phyloP scores from a whole-genome alignment of 2,797 vertebrate species.

The Sebastes itinus region DNA sequence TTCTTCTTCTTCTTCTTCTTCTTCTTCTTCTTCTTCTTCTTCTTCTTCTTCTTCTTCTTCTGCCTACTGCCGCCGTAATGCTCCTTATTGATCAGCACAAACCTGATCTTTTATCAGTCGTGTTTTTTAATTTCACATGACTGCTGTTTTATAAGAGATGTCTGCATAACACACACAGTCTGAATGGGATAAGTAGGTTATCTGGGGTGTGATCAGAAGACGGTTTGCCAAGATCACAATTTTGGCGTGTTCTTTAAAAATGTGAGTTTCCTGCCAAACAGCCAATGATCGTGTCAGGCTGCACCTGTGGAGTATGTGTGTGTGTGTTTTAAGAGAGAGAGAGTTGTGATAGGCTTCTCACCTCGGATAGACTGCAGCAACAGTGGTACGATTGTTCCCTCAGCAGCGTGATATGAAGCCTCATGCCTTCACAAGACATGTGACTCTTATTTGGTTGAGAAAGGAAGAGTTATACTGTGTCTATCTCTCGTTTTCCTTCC shows the following conservation, averaged over 20 bases:
- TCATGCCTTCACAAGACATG: constrained; percentile 68
- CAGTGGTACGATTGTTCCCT: constrained; percentile 66
- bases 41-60: too few species aligned
- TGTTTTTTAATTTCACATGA: constrained; percentile 13
- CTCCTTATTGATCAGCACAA: neutral
- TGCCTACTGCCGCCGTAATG: neutral
- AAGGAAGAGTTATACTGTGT: constrained; percentile 32
- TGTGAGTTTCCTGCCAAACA: constrained; percentile 1
- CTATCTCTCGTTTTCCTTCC: constrained; percentile 3
- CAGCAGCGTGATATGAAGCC: constrained; percentile 66
- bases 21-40: too few species aligned
- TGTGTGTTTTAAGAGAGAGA: constrained; percentile 7
- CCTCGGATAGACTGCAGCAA: constrained; percentile 53
- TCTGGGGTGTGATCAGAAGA: constrained; percentile 5
- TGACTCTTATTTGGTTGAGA: constrained; percentile 65
- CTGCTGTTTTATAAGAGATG: neutral
- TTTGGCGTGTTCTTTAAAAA: constrained; percentile 10
- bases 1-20: too few species aligned
- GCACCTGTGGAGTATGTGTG: constrained; percentile 27
- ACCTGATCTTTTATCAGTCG: constrained; percentile 3
- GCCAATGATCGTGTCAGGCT: constrained; percentile 3
- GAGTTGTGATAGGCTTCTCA: constrained; percentile 35
- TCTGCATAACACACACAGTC: neutral
- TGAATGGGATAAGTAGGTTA: constrained; percentile 11
- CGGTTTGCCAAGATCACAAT: constrained; percentile 2